Evolutionary conservation across 2,113 vertebrate genomes (phyloP), one percentile per base, ranked within the genome.

Genomic region (Dissostichus mawsoni): DNA sequence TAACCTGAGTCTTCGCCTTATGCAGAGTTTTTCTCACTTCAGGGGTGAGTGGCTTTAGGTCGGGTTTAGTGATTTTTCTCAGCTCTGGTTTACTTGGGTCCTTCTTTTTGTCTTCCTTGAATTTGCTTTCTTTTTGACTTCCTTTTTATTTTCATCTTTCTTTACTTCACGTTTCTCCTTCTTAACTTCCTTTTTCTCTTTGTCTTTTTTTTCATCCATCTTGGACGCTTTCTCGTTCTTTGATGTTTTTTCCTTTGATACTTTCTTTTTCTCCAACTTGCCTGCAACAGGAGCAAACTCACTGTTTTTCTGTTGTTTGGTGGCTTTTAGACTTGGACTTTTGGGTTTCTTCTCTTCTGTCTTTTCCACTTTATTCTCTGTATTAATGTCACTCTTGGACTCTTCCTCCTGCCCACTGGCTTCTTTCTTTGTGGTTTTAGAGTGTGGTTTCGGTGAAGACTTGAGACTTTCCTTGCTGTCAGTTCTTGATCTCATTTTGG

Each of bases 391-490:
- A 41, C 86, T 88, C 84, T 97, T 98, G 53, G 90, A 71, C 62
- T 92, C 91, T 0, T 96, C 96, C 18, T 98, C 97, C 58, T 96
- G 96, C 0, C 89, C 91, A 50, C 94, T 85, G 11, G 93, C 89
- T 74, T 98, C 97, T 77, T 96, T 97, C 92, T 96, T 99, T 51
- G 90, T 83, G 68, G 95, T 94, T 89, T 97, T 98, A 1, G 95
- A 71, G 45, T 91, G 93, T 3, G 96, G 95, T 92, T 97, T 98
- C 33, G 96, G 90, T 0, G 96, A 96, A 48, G 97, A 96, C 82
- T 97, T 99, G 41, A 99, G 97, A 86, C 97, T 99, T 92, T 99
- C 98, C 76, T 97, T 98, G 94, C 98, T 99, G 82, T 98, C 98
- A 8, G 97, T 95, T 84, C 97, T 96, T 66, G 97, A 97, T 88